Percentiles rank a stretch among this genome's conserved stretches.
phyloP scores from a whole-genome alignment of 2,888 invertebrate species.

The Ischnura elegans region DNA sequence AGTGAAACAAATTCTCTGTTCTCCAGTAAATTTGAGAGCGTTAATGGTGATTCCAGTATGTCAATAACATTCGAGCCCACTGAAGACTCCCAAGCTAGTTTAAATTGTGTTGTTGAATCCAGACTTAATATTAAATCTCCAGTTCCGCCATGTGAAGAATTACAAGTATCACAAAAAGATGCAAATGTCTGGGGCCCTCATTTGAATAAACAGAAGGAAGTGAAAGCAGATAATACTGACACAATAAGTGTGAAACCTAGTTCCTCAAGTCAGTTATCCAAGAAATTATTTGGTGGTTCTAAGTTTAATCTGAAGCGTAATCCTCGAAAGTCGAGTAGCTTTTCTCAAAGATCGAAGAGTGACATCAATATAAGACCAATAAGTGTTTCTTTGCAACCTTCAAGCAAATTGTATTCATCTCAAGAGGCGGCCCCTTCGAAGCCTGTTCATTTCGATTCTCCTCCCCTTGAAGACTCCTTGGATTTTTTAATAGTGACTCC shows the following conservation, averaged over 20 bases:
- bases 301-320: conserved; percentile 85
- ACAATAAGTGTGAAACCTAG: conserved; percentile 69
- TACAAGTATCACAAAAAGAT: conserved; percentile 72
- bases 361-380: not conserved
- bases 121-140: not conserved
- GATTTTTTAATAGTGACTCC: conserved; percentile 6
- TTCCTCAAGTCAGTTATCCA: conserved; percentile 81
- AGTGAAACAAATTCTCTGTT: not conserved
- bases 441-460: conserved; percentile 38
- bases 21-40: not conserved
- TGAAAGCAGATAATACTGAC: conserved; percentile 70
- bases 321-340: conserved; percentile 83
- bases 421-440: conserved; percentile 15
- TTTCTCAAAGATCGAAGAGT: conserved; percentile 54
- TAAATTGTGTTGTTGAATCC: not conserved
- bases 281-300: conserved; percentile 85
- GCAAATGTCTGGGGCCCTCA: conserved; percentile 79
- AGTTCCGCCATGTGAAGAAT: not conserved
- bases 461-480: conserved; percentile 66
- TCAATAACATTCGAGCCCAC: not conserved
- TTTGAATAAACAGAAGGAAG: conserved; percentile 75
- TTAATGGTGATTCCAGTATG: not conserved
- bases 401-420: conserved; percentile 19
- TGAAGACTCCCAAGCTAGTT: not conserved
- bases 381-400: not conserved